Percentiles rank a stretch among this genome's conserved stretches.
These are phyloP conservation scores for Amniataba percoides DNA, from an alignment of 2,797 vertebrate species.

Conservation along the genomic window DNA sequence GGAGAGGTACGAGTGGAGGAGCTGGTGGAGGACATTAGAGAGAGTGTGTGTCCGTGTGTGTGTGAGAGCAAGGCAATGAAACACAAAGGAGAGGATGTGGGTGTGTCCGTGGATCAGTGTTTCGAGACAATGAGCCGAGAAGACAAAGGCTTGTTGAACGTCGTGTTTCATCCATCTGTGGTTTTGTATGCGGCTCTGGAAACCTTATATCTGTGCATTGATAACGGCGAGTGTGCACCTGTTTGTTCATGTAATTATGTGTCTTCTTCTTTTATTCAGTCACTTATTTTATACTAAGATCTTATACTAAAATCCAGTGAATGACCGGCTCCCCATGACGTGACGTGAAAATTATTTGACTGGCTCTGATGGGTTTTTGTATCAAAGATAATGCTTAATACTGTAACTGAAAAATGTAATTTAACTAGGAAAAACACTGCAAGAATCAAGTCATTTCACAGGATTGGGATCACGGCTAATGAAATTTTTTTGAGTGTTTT, in stretches of 20 bases:
- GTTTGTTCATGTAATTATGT: neutral
- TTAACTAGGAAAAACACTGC: neutral
- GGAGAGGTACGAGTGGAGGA: slow-evolving; percentile 32
- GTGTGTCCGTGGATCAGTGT: slow-evolving; percentile 50
- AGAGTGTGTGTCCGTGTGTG: slow-evolving; percentile 13
- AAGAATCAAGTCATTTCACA: neutral
- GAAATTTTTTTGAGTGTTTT: neutral
- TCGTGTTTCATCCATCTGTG: slow-evolving; percentile 30
- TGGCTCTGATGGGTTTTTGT: neutral
- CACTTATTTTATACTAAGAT: no score
- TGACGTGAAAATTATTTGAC: neutral
- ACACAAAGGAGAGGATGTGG: slow-evolving; percentile 65
- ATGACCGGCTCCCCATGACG: neutral
- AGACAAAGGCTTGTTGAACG: slow-evolving; percentile 47
- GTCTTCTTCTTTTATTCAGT: slow-evolving; percentile 1
- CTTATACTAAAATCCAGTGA: no score
- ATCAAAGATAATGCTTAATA: neutral
- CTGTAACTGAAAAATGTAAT: neutral
- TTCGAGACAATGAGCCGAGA: slow-evolving; percentile 48
- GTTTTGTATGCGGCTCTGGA: slow-evolving; percentile 18
- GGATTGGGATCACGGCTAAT: neutral
- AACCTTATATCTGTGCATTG: neutral
- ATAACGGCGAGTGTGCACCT: neutral
- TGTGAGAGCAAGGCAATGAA: slow-evolving; percentile 12
- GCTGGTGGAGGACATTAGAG: slow-evolving; percentile 7